Evolutionary conservation across 2,113 vertebrate genomes (phyloP).

Genomic region (Oceanodroma tethys): DNA sequence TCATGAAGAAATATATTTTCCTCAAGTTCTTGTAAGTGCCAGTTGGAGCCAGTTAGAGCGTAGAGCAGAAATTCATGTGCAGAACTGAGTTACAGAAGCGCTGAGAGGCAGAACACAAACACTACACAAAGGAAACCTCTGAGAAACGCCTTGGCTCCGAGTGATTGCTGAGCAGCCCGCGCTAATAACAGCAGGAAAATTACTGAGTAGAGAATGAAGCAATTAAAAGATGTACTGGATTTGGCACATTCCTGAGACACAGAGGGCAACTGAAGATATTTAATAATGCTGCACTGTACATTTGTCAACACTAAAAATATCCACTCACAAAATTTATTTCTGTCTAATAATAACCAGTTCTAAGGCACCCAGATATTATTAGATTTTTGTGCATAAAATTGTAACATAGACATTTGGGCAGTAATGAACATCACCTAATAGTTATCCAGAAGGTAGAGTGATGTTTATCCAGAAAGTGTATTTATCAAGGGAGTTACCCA

Average conservation of each 20-base stretch:
- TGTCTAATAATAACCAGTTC: neutral
- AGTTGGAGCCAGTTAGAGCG: neutral
- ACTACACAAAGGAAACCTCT: conserved; percentile 26
- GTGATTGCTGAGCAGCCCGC: conserved; percentile 21
- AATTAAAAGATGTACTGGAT: conserved; percentile 48
- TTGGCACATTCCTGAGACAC: conserved; percentile 37
- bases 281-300: neutral
- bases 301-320: conserved; percentile 37
- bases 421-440: neutral
- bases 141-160: neutral
- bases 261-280: conserved; percentile 38
- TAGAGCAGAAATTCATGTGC: neutral
- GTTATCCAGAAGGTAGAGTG: neutral
- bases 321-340: neutral
- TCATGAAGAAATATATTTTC: neutral
- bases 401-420: neutral
- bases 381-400: neutral
- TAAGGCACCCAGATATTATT: neutral
- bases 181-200: conserved; percentile 37
- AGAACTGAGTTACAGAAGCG: neutral
- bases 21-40: neutral
- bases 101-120: conserved; percentile 18
- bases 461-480: neutral
- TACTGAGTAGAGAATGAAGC: conserved; percentile 40
- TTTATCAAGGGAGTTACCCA: neutral